Evolutionary conservation across 2,113 vertebrate species (phyloP), one percentile per base, ranked within the genome.

Genomic region (Oreotrochilus melanogaster): DNA sequence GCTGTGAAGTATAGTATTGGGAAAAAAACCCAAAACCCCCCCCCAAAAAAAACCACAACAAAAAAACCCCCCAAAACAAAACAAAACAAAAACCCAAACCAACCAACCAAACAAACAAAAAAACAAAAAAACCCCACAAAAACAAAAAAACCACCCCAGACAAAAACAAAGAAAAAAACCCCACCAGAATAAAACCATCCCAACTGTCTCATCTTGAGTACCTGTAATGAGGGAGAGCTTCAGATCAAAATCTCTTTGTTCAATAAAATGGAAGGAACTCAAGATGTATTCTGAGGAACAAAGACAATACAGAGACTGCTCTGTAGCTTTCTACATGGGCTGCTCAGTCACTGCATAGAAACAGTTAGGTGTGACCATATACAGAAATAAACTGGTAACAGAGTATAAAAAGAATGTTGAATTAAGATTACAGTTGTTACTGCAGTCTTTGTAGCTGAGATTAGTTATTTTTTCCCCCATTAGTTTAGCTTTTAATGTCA

Each of bases 401-500:
- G 30, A 47, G 14, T 53, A 7, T 47, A 53, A 69, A 6, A 30
- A 35, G n/a, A 30, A 31, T 73, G 23, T 64, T 51, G 39, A 57
- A 16, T 37, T 37, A 84, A 66, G 28, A 25, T 39, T 75, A 10
- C 8, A 24, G n/a, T 69, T 80, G 12, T 37, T 67, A 60, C 28
- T 79, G 39, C 13, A 37, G 0, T 88, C 45, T 66, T 50, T 61
- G n/a, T 19, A 72, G 69, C 7, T 82, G 1, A 0, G 0, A 12
- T 23, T 73, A 2, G 39, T 39, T 39, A 16, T 39, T 51, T 64
- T 91, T 35, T 39, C 39, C 18, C 2, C 19, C 2, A 6, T 28
- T 64, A n/a, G 7, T 75, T 91, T 75, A n/a, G 12, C 4, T 30
- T 60, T 60, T n/a, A 14, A 31, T 72, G 39, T 58, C 14, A 28